A percentile compares a stretch with the other conserved stretches of the same genome.
Evolutionary conservation across 2,797 vertebrate genomes (phyloP).

Genomic region (Propithecus perrieri): DNA sequence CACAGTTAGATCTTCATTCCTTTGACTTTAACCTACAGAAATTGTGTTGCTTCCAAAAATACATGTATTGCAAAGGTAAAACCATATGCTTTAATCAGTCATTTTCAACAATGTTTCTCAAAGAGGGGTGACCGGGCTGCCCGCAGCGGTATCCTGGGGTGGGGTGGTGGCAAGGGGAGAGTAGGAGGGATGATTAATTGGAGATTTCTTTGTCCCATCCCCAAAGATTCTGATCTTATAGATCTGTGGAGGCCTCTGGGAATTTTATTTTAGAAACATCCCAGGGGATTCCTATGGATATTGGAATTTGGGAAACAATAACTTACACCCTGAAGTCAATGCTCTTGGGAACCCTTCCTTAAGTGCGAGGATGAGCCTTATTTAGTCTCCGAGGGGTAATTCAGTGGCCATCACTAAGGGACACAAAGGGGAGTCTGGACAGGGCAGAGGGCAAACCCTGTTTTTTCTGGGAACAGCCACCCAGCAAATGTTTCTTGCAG

Average conservation of each 20-base stretch:
- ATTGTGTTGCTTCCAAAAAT: not conserved
- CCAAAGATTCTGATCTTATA: not conserved
- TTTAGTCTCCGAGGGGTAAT: not conserved
- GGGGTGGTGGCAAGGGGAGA: not conserved
- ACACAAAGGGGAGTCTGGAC: too few species aligned
- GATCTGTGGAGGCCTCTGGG: not conserved
- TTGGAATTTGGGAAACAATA: not conserved
- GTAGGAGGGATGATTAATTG: not conserved
- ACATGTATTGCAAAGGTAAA: not conserved
- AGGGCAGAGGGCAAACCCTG: not conserved
- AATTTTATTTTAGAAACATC: not conserved
- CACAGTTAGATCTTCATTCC: not conserved
- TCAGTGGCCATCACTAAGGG: not conserved
- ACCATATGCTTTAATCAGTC: not conserved
- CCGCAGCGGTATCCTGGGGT: not conserved
- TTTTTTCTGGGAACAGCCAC: not conserved
- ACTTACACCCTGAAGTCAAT: not conserved
- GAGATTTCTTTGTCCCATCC: not conserved
- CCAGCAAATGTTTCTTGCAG: not conserved
- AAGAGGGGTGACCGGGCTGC: not conserved
- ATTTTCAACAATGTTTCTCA: not conserved
- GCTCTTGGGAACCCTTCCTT: too few species aligned
- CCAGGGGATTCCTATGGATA: not conserved
- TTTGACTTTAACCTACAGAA: not conserved
- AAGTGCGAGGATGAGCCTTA: not conserved